Evolutionary conservation across 1,140 invertebrate genomes (phyloP).

Genomic region (Tetragnatha versicolor): DNA sequence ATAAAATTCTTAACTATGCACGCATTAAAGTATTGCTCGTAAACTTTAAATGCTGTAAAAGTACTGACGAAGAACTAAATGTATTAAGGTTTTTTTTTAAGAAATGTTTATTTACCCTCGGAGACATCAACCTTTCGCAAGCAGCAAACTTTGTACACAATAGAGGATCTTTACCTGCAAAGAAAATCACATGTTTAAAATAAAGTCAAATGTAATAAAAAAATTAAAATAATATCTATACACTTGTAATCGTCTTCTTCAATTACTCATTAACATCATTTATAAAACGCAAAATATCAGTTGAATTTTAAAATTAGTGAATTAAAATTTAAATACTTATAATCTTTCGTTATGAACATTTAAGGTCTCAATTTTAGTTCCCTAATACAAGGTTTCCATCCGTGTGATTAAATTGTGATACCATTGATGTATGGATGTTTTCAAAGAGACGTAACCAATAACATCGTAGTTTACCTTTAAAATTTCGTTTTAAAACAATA

Average conservation of each 20-base stretch:
- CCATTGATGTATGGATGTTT: no score
- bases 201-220: background rate
- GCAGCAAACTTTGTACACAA: slow-evolving; percentile 33
- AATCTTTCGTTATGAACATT: background rate
- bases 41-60: no score
- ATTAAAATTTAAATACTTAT: background rate
- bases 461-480: no score
- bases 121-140: slow-evolving; percentile 39
- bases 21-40: no score
- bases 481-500: no score
- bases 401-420: no score
- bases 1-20: no score
- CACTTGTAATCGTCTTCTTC: background rate
- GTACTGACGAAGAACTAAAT: background rate
- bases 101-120: slow-evolving; percentile 11
- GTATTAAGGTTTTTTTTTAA: background rate
- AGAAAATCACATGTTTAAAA: background rate
- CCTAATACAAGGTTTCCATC: no score
- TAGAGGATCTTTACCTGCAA: slow-evolving; percentile 36
- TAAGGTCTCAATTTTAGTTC: no score
- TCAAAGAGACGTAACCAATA: no score
- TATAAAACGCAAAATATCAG: background rate
- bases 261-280: background rate
- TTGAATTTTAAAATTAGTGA: background rate
- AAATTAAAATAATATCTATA: background rate